Base-by-base conservation (phyloP, 2,113 vertebrate species). In the Cervus canadensis region DNA sequence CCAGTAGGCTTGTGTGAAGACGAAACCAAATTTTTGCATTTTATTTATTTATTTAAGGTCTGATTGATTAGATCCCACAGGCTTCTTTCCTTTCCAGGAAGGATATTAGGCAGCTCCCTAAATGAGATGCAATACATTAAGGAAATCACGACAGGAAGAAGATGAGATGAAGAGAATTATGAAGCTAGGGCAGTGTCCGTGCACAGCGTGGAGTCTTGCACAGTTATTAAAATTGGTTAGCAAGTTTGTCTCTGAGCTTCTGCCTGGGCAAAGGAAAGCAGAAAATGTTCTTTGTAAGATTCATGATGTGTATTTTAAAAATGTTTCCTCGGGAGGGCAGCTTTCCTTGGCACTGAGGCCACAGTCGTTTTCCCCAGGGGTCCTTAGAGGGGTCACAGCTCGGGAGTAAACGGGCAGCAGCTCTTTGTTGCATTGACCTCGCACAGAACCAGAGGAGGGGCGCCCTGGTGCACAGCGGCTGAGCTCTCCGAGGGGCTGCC, bases 381-480 rank as follows among this genome's bases (percentile, higher is more conserved):
- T 52, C 48, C 33, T 78, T 6, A 36, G 10, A 71, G 76, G 19
- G 16, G 5, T 54, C 26, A 6, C 15, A 5, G 45, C 10, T 30
- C 9, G 8, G 76, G 60, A 28, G 10, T 48, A 23, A 74, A 45
- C 0, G 15, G 52, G 43, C 78, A 67, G 48, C 1, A 12, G 33
- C 26, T 87, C 25, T 85, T 45, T 48, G 62, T 62, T 25, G 12
- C 40, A 2, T 28, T 21, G 48, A 5, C 30, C 28, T 2, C 23
- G 2, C 26, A 4, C 25, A 45, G 52, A 64, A 59, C 30, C 0
- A 0, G 9, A 43, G 26, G 16, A 13, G 71, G 50, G 14, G 28
- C 2, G 9, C 26, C 30, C 52, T 0, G 0, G 6, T 9, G 9
- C 13, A 6, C 3, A 25, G n/a, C 1, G 43, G 48, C 40, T 28